Base-by-base conservation (phyloP, 1,140 invertebrate genomes). In the Drosophila lowei region DNA sequence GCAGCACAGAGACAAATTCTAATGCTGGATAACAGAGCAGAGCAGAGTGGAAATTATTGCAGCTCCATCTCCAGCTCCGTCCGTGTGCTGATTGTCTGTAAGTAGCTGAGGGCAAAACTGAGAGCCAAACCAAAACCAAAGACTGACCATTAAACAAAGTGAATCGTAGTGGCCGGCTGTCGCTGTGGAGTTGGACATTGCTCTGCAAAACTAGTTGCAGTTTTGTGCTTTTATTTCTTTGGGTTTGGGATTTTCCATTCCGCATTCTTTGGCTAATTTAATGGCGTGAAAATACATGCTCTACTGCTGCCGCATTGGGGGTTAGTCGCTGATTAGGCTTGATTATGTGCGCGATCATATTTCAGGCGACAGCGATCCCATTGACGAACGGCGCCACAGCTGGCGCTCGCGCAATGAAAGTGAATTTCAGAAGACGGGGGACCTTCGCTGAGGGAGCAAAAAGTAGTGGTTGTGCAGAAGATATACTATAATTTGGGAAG, bases 21-120 rank as follows among this genome's bases (percentile, higher is more conserved):
- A 86, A 88, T 83, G 77, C 77, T 63, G 43, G 66, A 60, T 54
- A 70, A 83, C 71, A 55, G 23, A 25, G 23, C 4, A 4, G 23
- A 23, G 66, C 60, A 61, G 65, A 83, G 73, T 38, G 34, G 34
- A 63, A 86, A 81, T 85, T 81, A 68, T 73, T 64, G 56, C 49
- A 41, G n/a, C 34, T 38, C 34, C 34, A 38, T 38, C 34, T 38
- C 30, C 9, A 34, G 28, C 23, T 67, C 18, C 48, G 78, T 61
- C 70, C 74, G 81, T 74, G 73, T 85, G 77, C 81, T 85, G 81
- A 85, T 85, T 85, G 81, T 88, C 83, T 74, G 78, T 88, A 88
- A 85, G 77, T 85, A 85, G 81, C 81, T 85, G 83, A 88, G 81
- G 83, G 81, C 81, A 80, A 72, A 79, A 38, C 11, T 18, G 18